A percentile compares a stretch with the other conserved stretches of the same genome.
phyloP scores from a whole-genome alignment of 2,888 invertebrate genomes.

The Machimus atricapillus region DNA sequence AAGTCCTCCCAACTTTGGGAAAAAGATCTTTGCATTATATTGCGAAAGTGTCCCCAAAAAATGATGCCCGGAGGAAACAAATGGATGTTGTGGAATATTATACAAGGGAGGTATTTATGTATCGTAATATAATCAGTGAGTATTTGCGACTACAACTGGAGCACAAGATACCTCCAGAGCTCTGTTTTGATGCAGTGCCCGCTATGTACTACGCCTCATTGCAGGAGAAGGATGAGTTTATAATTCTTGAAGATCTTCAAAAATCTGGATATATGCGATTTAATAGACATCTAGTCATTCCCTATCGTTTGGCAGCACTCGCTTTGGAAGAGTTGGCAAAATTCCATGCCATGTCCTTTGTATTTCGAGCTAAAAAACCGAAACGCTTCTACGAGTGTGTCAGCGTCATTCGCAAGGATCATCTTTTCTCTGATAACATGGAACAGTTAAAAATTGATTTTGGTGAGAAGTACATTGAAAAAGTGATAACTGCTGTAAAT shows the following conservation, averaged over 20 bases:
- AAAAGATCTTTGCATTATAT: constrained; percentile 47
- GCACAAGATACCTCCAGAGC: constrained; percentile 2
- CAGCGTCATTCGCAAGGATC: constrained; percentile 50
- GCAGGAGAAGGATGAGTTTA: constrained; percentile 52
- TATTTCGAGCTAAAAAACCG: constrained; percentile 55
- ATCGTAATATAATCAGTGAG: constrained; percentile 52
- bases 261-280: constrained; percentile 50
- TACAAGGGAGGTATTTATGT: constrained; percentile 55
- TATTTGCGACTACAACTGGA: constrained; percentile 47
- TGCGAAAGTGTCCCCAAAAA: constrained; percentile 55
- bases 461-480: constrained; percentile 53
- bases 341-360: constrained; percentile 64
- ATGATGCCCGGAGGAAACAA: constrained; percentile 53
- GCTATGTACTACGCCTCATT: constrained; percentile 51
- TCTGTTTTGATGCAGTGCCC: constrained; percentile 46
- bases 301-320: constrained; percentile 58
- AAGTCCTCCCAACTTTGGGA: background rate
- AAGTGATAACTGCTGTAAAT: constrained; percentile 51
- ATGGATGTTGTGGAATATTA: constrained; percentile 54
- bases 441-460: constrained; percentile 54
- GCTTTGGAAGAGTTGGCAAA: constrained; percentile 62
- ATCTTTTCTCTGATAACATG: constrained; percentile 52
- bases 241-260: constrained; percentile 55
- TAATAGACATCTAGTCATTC: constrained; percentile 57
- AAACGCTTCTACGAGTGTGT: constrained; percentile 50